Evolutionary conservation across 1,140 invertebrate genomes (phyloP), one percentile per base, ranked within the genome.

Genomic region (Augochlora pura): DNA sequence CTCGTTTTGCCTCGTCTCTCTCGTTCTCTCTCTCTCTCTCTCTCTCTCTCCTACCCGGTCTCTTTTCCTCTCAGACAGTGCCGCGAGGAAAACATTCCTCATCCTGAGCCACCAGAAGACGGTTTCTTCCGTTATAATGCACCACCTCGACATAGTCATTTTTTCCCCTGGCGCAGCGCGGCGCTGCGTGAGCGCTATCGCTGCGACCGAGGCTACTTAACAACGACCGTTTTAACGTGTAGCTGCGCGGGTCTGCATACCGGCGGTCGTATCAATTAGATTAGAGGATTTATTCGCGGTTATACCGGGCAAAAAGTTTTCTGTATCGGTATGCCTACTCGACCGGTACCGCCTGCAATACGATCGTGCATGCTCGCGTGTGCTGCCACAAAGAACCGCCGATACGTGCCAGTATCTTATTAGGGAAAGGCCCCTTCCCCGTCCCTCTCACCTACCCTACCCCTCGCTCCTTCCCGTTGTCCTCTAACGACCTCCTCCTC

Each of bases 281-380:
- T 88, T 89, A 86, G 86, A 88, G 85, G 88, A 89, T 90, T 90
- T 91, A 89, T 89, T 89, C 74, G 81, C 85, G 85, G 65, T 88
- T 89, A 88, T 87, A 46, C 86, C 76, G 74, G 60, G 74, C 76
- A 65, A 82, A 87, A 86, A 88, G 83, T 88, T 57, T 57, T 87
- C 77, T 83, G 77, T 88, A 89, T 88, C 75, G 82, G 80, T 63
- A 70, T 77, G 73, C 59, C 74, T 49, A 54, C 68, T 63, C 76
- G 67, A 27, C 42, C 10, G 46, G 32, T 63, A 42, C 57, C 42
- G 12, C 42, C 42, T 46, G 42, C 42, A 46, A 46, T 46, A 46
- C 9, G 42, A 14, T 52, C 64, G 54, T 49, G 39, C 65, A 62
- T 63, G 65, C 65, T 66, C 52, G 73, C 65, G 57, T 74, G 76